Evolutionary conservation across 2,888 invertebrate species (phyloP), one percentile per base, ranked within the genome.

Genomic region (Cephonodes hylas): DNA sequence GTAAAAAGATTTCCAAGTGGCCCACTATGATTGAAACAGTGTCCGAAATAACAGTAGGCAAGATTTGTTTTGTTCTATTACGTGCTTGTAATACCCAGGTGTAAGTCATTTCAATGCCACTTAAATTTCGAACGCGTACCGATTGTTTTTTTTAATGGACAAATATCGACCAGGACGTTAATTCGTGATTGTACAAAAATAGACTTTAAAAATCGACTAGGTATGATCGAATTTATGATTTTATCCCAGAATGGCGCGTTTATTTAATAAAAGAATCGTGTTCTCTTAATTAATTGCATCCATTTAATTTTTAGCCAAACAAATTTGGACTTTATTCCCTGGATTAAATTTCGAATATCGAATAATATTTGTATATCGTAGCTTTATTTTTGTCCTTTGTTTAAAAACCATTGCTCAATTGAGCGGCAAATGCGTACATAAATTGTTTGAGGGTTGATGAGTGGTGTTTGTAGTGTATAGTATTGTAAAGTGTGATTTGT

Each of bases 361-460:
- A 59, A 15, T 65, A 62, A 31, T 59, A n/a, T 62, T 63, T 63
- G 62, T 42, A 27, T 44, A 15, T 20, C 18, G 15, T 38, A 15
- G 31, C 38, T 56, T 58, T 61, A 46, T 46, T 46, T 38, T n/a
- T 48, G 60, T 60, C 22, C 53, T 45, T 61, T 74, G 73, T 76
- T 72, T 67, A 65, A 65, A 63, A 68, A 67, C 67, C 66, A 77
- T 76, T 86, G 85, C 80, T 86, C 86, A 86, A 83, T 83, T 87
- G 83, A 76, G 77, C 77, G 80, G 58, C n/a, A 61, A 64, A 61
- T 56, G 60, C 22, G n/a, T n/a, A n/a, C n/a, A 48, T 72, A 64
- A 64, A 71, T 75, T 72, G 72, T 75, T 70, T 69, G 67, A 64
- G 65, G 42, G 56, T 45, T 31, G 20, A 59, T 22, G 22, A 20